These are phyloP conservation scores for Cephus runcator DNA, from an alignment of 2,888 invertebrate species.

Conservation along the genomic window DNA sequence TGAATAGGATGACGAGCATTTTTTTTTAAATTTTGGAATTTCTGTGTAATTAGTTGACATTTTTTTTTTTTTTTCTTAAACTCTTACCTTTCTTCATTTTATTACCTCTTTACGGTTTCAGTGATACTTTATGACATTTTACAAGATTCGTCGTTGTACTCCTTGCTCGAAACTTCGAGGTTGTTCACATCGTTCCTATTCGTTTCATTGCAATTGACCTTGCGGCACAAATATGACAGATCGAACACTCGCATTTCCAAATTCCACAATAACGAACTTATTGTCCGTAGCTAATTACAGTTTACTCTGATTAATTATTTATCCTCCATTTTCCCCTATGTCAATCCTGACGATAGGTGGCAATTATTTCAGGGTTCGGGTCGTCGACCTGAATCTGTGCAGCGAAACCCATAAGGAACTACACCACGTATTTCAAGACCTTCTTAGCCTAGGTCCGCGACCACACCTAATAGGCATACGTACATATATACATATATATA, in stretches of 20 bases:
- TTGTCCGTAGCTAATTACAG: background rate
- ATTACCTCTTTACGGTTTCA: background rate
- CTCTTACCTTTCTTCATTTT: background rate
- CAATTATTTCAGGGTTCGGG: background rate
- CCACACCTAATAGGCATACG: constrained; percentile 17
- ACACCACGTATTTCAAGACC: background rate
- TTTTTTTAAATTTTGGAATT: background rate
- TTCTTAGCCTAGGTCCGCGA: constrained; percentile 10
- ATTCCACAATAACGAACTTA: background rate
- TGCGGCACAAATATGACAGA: background rate
- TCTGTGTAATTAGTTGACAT: background rate
- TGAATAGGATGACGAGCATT: background rate
- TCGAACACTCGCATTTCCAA: background rate
- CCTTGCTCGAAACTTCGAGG: background rate
- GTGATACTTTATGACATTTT: background rate
- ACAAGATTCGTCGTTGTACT: background rate
- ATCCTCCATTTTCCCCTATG: background rate
- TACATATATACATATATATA: background rate
- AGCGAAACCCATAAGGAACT: background rate
- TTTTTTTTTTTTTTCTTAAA: background rate
- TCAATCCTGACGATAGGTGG: background rate
- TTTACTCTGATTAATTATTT: background rate
- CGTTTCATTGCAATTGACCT: background rate
- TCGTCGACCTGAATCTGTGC: background rate
- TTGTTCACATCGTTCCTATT: background rate